Evolutionary conservation across 2,888 invertebrate genomes (phyloP).

Genomic region (Dendrolimus pini): DNA sequence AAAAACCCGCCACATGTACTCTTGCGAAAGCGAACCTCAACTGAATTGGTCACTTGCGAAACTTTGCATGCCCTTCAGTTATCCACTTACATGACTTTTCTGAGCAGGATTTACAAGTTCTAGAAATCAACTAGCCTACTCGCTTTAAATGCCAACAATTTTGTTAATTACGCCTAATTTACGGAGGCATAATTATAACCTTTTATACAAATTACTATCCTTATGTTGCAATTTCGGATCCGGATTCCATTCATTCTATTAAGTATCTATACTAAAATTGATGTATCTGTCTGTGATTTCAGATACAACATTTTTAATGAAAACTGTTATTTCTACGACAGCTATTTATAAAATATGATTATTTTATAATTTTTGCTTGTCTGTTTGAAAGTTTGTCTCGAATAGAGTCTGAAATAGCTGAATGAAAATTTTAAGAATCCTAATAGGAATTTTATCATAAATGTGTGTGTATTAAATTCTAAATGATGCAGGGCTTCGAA

Average conservation of each 20-base stretch:
- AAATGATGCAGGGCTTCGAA: no score
- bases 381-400: no score
- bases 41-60: conserved; percentile 41
- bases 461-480: no score
- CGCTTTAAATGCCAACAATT: conserved; percentile 6
- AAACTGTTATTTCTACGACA: no score
- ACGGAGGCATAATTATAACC: neutral
- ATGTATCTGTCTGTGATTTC: no score
- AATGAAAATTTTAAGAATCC: no score
- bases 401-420: no score
- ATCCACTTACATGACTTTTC: conserved; percentile 18
- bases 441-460: no score
- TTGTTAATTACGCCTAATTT: neutral
- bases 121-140: conserved; percentile 1
- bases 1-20: conserved; percentile 56
- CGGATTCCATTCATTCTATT: neutral
- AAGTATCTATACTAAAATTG: no score
- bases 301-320: no score
- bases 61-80: conserved; percentile 42
- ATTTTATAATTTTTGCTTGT: no score
- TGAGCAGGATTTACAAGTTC: conserved; percentile 21
- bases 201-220: conserved; percentile 8
- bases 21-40: conserved; percentile 53
- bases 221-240: conserved; percentile 1
- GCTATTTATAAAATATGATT: no score